Conservation (phyloP, 2,797 vertebrate species). For the Gallinago solitaria region DNA sequence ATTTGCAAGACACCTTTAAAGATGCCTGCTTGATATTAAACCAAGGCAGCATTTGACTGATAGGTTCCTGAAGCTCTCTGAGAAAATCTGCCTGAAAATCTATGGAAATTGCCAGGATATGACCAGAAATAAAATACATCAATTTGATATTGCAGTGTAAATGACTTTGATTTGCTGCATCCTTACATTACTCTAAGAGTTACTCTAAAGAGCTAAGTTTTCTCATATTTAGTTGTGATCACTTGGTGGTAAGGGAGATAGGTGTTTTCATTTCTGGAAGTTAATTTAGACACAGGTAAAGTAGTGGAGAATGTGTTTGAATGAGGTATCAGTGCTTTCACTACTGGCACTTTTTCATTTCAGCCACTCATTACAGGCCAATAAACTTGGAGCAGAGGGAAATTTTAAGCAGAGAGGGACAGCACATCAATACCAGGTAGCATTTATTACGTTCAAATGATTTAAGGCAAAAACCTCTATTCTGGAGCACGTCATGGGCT, state of each 20-base stretch:
- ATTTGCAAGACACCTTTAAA: background rate
- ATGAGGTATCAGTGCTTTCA: accelerated
- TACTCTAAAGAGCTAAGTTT: background rate
- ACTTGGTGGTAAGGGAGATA: background rate
- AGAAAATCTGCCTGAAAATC: background rate
- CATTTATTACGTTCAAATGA: background rate
- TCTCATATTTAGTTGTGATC: background rate
- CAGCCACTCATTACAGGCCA: background rate
- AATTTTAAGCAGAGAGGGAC: background rate
- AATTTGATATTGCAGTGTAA: background rate
- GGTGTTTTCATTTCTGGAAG: background rate
- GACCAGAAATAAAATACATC: background rate
- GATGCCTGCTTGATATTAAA: background rate
- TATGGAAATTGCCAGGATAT: background rate
- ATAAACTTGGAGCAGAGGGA: background rate
- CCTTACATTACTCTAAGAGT: background rate
- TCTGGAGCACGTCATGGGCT: background rate
- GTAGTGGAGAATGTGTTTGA: background rate
- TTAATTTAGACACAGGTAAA: background rate
- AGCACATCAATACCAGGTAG: background rate
- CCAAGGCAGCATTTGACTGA: background rate
- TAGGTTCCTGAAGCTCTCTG: background rate
- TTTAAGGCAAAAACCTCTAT: background rate
- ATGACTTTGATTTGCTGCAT: background rate
- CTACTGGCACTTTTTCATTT: background rate